Evolutionary conservation across 2,888 invertebrate genomes (phyloP).

Genomic region (Nemoura dubitans): DNA sequence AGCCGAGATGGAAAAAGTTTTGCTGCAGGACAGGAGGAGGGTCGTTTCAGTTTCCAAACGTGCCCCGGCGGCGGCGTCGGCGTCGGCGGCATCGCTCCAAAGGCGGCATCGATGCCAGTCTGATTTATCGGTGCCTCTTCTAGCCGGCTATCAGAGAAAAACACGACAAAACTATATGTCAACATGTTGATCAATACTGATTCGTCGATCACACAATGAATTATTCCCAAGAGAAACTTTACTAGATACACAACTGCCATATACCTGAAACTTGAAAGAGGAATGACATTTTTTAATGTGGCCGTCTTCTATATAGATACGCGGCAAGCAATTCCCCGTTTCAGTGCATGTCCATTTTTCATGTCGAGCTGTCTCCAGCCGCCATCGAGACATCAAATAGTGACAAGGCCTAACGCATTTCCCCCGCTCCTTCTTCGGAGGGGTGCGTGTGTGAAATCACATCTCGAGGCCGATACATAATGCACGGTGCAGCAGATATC

Average conservation of each 20-base stretch:
- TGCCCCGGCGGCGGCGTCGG: background rate
- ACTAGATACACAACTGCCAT: background rate
- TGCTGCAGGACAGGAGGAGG: conserved; percentile 12
- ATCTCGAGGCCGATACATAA: background rate
- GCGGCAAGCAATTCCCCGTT: background rate
- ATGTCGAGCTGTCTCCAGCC: background rate
- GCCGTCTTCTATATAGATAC: background rate
- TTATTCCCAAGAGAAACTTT: conserved; percentile 7
- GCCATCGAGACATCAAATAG: background rate
- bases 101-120: conserved; percentile 5
- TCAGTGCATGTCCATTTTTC: background rate
- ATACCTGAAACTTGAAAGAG: background rate
- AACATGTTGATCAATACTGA: conserved; percentile 33
- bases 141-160: conserved; percentile 24
- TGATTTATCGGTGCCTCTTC: background rate
- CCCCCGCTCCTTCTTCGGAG: background rate
- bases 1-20: background rate
- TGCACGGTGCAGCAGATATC: background rate
- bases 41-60: conserved; percentile 4
- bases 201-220: conserved; percentile 12
- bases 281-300: background rate
- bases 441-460: background rate
- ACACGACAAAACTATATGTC: conserved; percentile 40
- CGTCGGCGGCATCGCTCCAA: conserved; percentile 9
- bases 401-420: background rate